Base-by-base conservation (phyloP, 2,797 vertebrate species). In the Chiroxiphia lanceolata region DNA sequence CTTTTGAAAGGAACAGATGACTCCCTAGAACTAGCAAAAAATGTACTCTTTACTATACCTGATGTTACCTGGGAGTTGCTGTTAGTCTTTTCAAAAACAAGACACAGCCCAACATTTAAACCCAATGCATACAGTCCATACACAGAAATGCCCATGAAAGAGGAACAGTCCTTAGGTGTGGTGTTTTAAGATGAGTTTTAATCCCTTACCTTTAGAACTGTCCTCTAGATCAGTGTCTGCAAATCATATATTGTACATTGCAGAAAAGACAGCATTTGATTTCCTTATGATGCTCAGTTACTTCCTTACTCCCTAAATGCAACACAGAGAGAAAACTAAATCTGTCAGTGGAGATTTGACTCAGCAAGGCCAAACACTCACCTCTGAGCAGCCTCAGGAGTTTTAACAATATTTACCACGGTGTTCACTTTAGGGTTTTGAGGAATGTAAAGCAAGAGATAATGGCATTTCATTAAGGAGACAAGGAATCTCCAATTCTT, bases 41-140 rank as follows among this genome's bases (percentile, higher is more conserved):
- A 34, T 31, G 8, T 18, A 42, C 17, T 36, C 38, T 44, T 87
- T 38, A 8, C 34, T 63, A 44, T 27, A 78, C 38, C 36, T 69
- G 27, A 33, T 29, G 12, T 25, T 33, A 48, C 25, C 36, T 68
- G 12, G 4, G 25, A 47, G 12, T 31, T 76, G 63, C 38, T 40
- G 64, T 6, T 82, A 71, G 68, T 50, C 18, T 27, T 59, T 85
- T 83, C 47, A 50, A 79, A 84, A 59, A 29, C 5, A 70, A 74
- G 16, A 9, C 18, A 11, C 1, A 67, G 34, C 19, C 56, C 26
- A 59, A 36, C 14, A 34, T 77, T 91, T 78, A 71, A 75, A 36
- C 17, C 17, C 1, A 16, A 33, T 15, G 9, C 19, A 17, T 3
- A 7, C 1, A 34, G 40, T 48, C n/a, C 19, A 6, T 27, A 9